These are phyloP conservation scores for Drosophila neonasuta DNA, from an alignment of 2,888 invertebrate species.

Conservation along the genomic window DNA sequence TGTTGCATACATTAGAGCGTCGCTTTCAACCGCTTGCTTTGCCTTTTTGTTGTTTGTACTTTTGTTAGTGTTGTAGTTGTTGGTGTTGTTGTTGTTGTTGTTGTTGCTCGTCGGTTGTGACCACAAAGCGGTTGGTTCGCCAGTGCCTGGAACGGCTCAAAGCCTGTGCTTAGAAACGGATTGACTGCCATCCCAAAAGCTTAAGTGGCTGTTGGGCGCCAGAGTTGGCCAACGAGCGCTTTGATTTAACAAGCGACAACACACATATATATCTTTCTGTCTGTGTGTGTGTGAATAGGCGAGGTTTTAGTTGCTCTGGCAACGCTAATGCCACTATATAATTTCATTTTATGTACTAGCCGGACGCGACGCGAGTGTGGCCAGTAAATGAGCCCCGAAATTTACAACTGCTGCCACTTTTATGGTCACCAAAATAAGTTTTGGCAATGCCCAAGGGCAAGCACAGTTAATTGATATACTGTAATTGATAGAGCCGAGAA, in stretches of 20 bases:
- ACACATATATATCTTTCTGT: constrained; percentile 15
- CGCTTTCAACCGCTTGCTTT: constrained; percentile 19
- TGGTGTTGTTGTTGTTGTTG: constrained; percentile 28
- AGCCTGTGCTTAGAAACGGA: constrained; percentile 67
- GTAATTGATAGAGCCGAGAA: constrained; percentile 58
- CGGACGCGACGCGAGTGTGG: constrained; percentile 12
- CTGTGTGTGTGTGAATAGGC: constrained; percentile 24
- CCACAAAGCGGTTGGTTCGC: constrained; percentile 61
- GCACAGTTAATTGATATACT: constrained; percentile 67
- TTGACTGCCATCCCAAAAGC: constrained; percentile 76
- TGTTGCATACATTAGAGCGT: constrained; percentile 70
- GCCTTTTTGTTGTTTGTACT: constrained; percentile 1
- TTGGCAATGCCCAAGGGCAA: constrained; percentile 38
- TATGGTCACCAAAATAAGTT: constrained; percentile 45
- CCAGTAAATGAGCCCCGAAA: constrained; percentile 60
- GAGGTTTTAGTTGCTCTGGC: constrained; percentile 48
- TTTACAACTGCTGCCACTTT: constrained; percentile 66
- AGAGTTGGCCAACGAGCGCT: constrained; percentile 49
- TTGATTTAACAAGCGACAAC: constrained; percentile 59
- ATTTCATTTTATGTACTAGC: constrained; percentile 68
- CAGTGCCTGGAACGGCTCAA: constrained; percentile 22
- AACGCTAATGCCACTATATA: constrained; percentile 60
- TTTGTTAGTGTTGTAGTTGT: constrained; percentile 6
- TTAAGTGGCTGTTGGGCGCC: constrained; percentile 67
- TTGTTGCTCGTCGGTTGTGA: constrained; percentile 42